Evolutionary conservation across 2,113 vertebrate species (phyloP).

Genomic region (Columbina picui): DNA sequence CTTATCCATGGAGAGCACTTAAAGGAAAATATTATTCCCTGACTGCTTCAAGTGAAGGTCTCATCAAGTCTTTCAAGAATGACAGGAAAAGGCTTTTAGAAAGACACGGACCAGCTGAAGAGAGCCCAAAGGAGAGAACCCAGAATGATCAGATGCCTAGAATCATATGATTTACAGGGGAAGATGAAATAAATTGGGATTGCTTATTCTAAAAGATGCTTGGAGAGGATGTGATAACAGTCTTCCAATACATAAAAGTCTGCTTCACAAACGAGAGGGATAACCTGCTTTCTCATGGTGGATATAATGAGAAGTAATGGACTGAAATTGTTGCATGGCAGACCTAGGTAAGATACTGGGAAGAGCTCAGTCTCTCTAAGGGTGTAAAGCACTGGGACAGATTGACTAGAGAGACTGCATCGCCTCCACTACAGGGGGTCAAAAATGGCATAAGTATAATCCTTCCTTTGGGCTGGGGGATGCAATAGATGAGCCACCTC

Average conservation of each 20-base stretch:
- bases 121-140: background rate
- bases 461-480: background rate
- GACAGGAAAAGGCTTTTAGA: constrained; percentile 9
- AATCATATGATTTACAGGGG: background rate
- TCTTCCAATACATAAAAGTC: background rate
- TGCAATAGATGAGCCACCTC: background rate
- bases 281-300: background rate
- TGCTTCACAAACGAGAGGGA: background rate
- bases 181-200: constrained; percentile 8
- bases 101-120: background rate
- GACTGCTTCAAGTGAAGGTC: background rate
- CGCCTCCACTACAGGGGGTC: background rate
- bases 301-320: constrained; percentile 15
- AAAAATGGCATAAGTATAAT: background rate
- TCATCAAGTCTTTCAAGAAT: background rate
- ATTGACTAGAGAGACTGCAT: background rate
- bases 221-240: background rate
- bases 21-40: constrained; percentile 23
- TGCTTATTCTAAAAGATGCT: background rate
- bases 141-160: background rate
- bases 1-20: constrained; percentile 25
- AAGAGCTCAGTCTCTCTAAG: background rate
- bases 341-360: background rate
- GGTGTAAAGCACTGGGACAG: background rate
- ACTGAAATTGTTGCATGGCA: background rate